Base-by-base conservation (phyloP, 1,140 invertebrate species). In the Papilio glaucus region DNA sequence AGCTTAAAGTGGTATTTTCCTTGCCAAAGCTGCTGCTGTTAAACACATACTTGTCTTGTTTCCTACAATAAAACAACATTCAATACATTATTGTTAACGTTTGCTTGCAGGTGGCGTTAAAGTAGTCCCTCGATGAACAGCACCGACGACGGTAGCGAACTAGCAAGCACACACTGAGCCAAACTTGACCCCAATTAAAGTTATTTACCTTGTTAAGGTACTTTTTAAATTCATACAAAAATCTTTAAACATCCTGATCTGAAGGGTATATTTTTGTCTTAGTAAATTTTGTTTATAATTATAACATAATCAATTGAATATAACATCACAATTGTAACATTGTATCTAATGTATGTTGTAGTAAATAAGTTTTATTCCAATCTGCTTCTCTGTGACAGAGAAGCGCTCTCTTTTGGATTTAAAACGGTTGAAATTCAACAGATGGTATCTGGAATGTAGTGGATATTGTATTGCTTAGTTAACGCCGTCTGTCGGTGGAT, bases 51-150 rank as follows among this genome's bases (percentile, higher is more conserved):
- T n/a, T n/a, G n/a, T n/a, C n/a, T n/a, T n/a, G n/a, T n/a, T n/a
- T n/a, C n/a, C n/a, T n/a, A n/a, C n/a, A n/a, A n/a, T n/a, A n/a
- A n/a, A n/a, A n/a, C n/a, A n/a, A n/a, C n/a, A n/a, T n/a, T n/a
- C n/a, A n/a, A n/a, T n/a, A 37, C 33, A 33, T 13, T 24, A 39
- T 1, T 33, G 29, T 33, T 33, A 33, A 33, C 6, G 0, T 12
- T 57, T 13, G 29, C 8, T 73, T 72, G 3, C 72, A 85, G 82
- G 72, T 85, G 83, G 83, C 85, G 80, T 76, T 84, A 82, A 76
- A 73, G 5, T 12, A 53, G 21, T 37, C 61, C 9, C 67, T 4
- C 65, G 72, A 65, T 21, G 24, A 37, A 49, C 41, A 72, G 33
- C 71, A 67, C 71, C 70, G 74, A 77, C 70, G 72, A 74, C 75